Conservation (phyloP, 2,888 invertebrate species). For the Schrankia costaestrigalis region DNA sequence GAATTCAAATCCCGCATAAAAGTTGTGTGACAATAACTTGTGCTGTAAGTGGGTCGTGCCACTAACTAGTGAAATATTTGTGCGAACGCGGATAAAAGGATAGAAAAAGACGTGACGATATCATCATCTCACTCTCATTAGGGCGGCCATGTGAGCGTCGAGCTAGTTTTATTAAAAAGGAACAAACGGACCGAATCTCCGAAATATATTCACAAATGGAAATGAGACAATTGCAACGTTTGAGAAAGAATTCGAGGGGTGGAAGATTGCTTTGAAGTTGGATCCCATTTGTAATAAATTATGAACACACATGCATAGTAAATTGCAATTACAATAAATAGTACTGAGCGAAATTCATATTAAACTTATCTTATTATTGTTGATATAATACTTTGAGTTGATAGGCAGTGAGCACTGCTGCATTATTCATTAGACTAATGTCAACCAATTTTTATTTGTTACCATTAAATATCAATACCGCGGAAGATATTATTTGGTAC, state of each 20-base stretch:
- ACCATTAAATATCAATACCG: no score
- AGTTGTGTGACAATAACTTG: slow-evolving; percentile 42
- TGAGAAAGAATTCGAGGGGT: slow-evolving; percentile 21
- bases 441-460: no score
- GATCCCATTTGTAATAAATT: slow-evolving; percentile 8
- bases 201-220: slow-evolving; percentile 29
- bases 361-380: no score
- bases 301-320: slow-evolving; percentile 7
- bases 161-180: slow-evolving; percentile 26
- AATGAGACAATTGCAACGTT: slow-evolving; percentile 27
- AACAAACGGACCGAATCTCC: slow-evolving; percentile 13
- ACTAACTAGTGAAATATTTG: slow-evolving; percentile 46
- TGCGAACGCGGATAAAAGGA: slow-evolving; percentile 11
- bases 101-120: slow-evolving; percentile 4
- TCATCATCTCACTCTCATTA: slow-evolving; percentile 18
- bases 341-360: no score
- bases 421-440: no score
- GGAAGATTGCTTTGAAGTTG: slow-evolving; percentile 13
- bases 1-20: slow-evolving; percentile 29
- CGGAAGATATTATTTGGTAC: no score
- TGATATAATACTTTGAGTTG: no score
- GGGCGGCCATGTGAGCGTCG: slow-evolving; percentile 19
- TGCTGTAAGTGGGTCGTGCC: slow-evolving; percentile 31
- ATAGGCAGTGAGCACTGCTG: no score
- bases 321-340: slow-evolving; percentile 7